phyloP scores from a whole-genome alignment of 2,113 vertebrate genomes.

The Elephas maximus region DNA sequence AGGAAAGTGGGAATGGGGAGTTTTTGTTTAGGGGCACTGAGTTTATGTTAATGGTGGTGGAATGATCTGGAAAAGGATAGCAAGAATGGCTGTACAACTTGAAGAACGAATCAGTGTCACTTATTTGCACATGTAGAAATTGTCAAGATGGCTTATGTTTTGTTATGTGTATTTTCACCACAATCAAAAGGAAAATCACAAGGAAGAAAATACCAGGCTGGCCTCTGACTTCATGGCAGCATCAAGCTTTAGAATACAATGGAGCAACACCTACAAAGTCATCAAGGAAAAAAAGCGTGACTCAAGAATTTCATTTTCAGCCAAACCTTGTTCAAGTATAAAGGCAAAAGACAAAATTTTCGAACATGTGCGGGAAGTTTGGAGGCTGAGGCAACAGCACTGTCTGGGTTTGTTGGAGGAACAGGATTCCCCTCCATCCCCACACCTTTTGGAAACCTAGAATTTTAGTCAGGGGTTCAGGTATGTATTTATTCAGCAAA shows the following conservation, averaged over 20 bases:
- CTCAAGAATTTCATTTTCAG: constrained; percentile 68
- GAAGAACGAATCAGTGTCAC: background rate
- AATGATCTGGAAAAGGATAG: background rate
- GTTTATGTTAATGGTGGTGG: background rate
- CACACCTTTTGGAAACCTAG: background rate
- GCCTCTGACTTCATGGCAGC: background rate
- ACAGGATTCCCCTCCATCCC: background rate
- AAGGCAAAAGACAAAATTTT: constrained; percentile 57
- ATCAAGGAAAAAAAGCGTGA: constrained; percentile 32
- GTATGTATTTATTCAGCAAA: background rate
- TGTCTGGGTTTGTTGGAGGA: constrained; percentile 1
- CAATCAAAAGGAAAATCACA: background rate
- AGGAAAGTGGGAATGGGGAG: background rate
- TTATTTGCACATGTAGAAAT: background rate
- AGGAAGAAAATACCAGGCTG: background rate
- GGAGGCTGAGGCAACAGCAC: background rate
- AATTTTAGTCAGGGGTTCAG: background rate
- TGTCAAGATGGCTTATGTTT: background rate
- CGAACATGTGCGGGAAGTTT: background rate
- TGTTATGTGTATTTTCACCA: background rate
- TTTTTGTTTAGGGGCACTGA: background rate
- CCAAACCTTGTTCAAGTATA: constrained; percentile 15
- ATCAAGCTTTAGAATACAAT: background rate
- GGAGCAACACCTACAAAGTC: constrained; percentile 10
- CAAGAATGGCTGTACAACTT: background rate